Conservation (phyloP, 2,113 vertebrate genomes). For the Lutjanus erythropterus region DNA sequence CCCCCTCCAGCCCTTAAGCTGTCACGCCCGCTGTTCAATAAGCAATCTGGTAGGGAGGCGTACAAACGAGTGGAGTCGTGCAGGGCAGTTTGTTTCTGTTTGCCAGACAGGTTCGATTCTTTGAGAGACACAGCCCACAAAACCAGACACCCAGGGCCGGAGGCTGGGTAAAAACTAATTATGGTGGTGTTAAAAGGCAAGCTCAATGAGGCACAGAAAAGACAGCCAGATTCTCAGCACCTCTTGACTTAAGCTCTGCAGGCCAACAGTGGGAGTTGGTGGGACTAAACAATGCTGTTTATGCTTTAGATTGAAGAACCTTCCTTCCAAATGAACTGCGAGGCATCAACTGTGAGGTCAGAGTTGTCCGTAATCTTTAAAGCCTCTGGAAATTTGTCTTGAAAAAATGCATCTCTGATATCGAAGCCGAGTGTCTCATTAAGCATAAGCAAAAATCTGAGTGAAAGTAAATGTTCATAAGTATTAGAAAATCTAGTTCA, state of each 20-base stretch:
- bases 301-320: slow-evolving; percentile 39
- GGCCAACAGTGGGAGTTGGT: slow-evolving; percentile 47
- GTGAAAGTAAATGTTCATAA: no score
- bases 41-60: slow-evolving; percentile 75
- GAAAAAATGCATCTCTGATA: no score
- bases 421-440: no score
- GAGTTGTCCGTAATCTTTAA: no score
- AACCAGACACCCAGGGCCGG: slow-evolving; percentile 72
- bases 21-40: slow-evolving; percentile 78
- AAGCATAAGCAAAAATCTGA: no score
- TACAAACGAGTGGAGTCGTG: slow-evolving; percentile 67
- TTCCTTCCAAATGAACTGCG: background rate
- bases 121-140: slow-evolving; percentile 73
- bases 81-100: slow-evolving; percentile 80
- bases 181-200: slow-evolving; percentile 82
- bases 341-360: no score
- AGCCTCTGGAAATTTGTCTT: no score
- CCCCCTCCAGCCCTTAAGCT: slow-evolving; percentile 56
- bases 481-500: no score
- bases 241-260: slow-evolving; percentile 69
- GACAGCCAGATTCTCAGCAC: slow-evolving; percentile 70
- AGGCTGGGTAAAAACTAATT: slow-evolving; percentile 84
- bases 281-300: slow-evolving; percentile 35
- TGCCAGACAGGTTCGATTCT: slow-evolving; percentile 83
- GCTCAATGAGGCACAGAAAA: slow-evolving; percentile 73